Percentiles rank a stretch among this genome's conserved stretches.
These are phyloP conservation scores for Lydus trimaculatus DNA, from an alignment of 2,888 invertebrate genomes.

Conservation along the genomic window DNA sequence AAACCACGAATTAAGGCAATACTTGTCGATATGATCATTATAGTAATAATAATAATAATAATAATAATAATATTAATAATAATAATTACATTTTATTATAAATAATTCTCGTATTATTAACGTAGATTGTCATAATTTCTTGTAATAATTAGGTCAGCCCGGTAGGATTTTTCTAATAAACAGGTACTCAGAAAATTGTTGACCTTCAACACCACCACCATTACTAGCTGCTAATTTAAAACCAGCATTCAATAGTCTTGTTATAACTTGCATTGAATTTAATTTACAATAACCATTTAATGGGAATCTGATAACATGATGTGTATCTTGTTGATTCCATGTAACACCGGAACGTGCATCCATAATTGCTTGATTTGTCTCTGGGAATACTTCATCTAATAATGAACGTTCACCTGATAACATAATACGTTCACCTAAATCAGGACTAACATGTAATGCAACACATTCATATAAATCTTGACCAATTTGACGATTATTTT, in stretches of 20 bases:
- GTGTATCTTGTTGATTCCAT: constrained; percentile 81
- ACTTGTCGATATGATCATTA: constrained; percentile 28
- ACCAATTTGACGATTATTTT: constrained; percentile 41
- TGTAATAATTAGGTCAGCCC: constrained; percentile 47
- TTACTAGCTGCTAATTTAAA: constrained; percentile 84
- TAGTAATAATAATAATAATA: constrained; percentile 13
- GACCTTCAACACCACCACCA: constrained; percentile 87
- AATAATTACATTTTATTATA: constrained; percentile 19
- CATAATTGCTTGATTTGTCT: constrained; percentile 80
- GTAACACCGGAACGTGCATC: constrained; percentile 80
- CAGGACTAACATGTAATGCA: constrained; percentile 81
- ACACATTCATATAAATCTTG: constrained; percentile 75
- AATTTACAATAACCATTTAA: constrained; percentile 89
- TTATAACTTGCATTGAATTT: constrained; percentile 88
- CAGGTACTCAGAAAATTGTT: constrained; percentile 89
- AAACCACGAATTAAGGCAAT: constrained; percentile 32
- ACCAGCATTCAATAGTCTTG: constrained; percentile 78
- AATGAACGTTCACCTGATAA: constrained; percentile 80
- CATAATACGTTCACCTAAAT: constrained; percentile 82
- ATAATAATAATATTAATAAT: background rate
- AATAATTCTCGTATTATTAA: constrained; percentile 33
- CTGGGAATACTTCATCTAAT: constrained; percentile 78
- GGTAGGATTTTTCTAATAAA: constrained; percentile 68
- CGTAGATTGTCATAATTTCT: constrained; percentile 42
- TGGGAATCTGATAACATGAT: constrained; percentile 85